These are phyloP conservation scores for Cetonia aurata DNA, from an alignment of 2,888 invertebrate species.

Conservation along the genomic window DNA sequence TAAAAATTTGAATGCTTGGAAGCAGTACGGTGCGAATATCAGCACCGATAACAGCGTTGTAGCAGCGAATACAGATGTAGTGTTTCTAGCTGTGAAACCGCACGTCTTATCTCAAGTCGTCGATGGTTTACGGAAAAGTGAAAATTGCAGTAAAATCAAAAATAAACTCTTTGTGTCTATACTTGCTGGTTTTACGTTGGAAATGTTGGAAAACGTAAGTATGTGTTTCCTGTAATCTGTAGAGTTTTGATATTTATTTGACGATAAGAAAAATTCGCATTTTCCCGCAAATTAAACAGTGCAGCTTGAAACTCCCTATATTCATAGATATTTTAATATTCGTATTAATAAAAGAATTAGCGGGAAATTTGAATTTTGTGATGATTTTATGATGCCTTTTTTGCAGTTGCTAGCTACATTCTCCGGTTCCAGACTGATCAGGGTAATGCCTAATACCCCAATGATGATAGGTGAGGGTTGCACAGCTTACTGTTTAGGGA, in stretches of 20 bases:
- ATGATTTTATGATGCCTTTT: not conserved
- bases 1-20: constrained; percentile 77
- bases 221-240: no score
- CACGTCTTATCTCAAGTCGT: constrained; percentile 76
- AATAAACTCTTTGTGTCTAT: constrained; percentile 83
- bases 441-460: constrained; percentile 92
- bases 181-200: constrained; percentile 80
- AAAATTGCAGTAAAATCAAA: constrained; percentile 56
- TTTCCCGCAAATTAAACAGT: no score
- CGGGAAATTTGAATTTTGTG: no score
- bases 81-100: constrained; percentile 92
- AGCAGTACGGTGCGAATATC: constrained; percentile 71
- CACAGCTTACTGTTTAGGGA: constrained; percentile 73
- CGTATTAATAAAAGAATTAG: no score
- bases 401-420: constrained; percentile 55
- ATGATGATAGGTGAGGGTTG: constrained; percentile 80
- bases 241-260: no score
- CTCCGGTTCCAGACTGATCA: constrained; percentile 70
- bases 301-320: no score
- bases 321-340: no score
- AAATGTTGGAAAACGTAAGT: constrained; percentile 73
- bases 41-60: constrained; percentile 78
- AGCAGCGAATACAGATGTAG: constrained; percentile 74
- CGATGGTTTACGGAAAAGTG: constrained; percentile 60
- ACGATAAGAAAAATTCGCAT: no score